phyloP scores from a whole-genome alignment of 2,888 invertebrate genomes.

The Oxystoma pomonae region DNA sequence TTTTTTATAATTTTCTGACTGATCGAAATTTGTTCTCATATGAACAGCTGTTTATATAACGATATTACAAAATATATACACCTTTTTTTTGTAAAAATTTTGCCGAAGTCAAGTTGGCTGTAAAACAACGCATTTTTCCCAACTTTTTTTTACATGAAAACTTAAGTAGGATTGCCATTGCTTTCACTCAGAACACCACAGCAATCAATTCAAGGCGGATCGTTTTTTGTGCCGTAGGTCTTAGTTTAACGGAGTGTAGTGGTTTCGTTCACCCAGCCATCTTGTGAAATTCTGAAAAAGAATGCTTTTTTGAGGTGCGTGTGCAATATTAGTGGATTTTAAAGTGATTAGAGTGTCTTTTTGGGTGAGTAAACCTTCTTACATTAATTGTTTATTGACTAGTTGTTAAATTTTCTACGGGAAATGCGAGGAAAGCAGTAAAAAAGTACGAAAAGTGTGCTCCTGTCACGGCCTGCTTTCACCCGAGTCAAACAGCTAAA shows the following conservation, averaged over 20 bases:
- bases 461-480: slow-evolving; percentile 40
- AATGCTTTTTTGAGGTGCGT: slow-evolving; percentile 50
- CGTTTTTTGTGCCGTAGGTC: neutral
- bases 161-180: no score
- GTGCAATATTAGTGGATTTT: slow-evolving; percentile 44
- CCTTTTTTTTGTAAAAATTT: no score
- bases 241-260: neutral
- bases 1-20: no score
- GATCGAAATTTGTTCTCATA: no score
- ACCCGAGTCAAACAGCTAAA: slow-evolving; percentile 35
- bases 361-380: slow-evolving; percentile 43
- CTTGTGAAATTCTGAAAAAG: slow-evolving; percentile 47
- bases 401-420: slow-evolving; percentile 22
- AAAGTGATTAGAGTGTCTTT: slow-evolving; percentile 42
- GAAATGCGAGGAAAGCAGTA: slow-evolving; percentile 1
- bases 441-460: slow-evolving; percentile 32
- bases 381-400: slow-evolving; percentile 20
- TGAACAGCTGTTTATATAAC: no score
- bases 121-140: no score
- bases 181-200: no score
- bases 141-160: no score
- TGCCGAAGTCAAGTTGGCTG: no score
- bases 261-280: slow-evolving; percentile 47
- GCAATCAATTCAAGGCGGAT: neutral
- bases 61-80: no score